Evolutionary conservation across 2,113 vertebrate genomes (phyloP), one percentile per base, ranked within the genome.

Genomic region (Phrynosoma blainvillii): DNA sequence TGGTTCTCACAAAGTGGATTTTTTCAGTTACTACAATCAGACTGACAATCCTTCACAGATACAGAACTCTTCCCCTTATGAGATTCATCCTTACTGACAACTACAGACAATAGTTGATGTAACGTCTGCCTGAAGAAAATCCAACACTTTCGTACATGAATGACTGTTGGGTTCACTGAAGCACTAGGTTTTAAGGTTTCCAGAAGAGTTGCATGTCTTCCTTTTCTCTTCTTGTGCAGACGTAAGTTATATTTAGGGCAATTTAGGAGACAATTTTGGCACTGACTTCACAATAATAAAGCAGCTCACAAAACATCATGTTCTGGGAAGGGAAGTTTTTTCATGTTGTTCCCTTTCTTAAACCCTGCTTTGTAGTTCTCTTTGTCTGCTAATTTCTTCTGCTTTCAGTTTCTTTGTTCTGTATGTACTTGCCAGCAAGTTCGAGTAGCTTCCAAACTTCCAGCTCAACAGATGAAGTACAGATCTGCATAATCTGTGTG

Each of bases 41-140:
- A 71, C 84, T 73, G 82, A 71, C 90, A 89, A 89, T n/a, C 42
- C 85, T 32, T 91, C 65, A 70, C 20, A 23, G 94, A 90, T 90
- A 82, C 79, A 77, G 84, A 85, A 80, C 87, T 89, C 88, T 85
- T 40, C 47, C 78, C 90, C 92, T 80, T 91, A 70, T 47, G 11
- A 93, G 89, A 89, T 90, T 82, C 91, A 86, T 73, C 40, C 82
- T 79, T 59, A 8, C 32, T 83, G 36, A 73, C 59, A 82, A 4
- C 84, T 90, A 87, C 70, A 93, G 92, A 21, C 86, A 71, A 66
- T 32, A 71, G 68, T 73, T 89, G 84, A 42, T 30, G 21, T 71
- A 78, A 79, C 30, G 62, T 84, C 66, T 86, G 68, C 84, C 85
- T 52, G 82, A 82, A 91, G 85, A 56, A 90, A 30, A 36, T 32